These are phyloP conservation scores for Aspidapion aeneum DNA, from an alignment of 2,888 invertebrate genomes.

Conservation along the genomic window DNA sequence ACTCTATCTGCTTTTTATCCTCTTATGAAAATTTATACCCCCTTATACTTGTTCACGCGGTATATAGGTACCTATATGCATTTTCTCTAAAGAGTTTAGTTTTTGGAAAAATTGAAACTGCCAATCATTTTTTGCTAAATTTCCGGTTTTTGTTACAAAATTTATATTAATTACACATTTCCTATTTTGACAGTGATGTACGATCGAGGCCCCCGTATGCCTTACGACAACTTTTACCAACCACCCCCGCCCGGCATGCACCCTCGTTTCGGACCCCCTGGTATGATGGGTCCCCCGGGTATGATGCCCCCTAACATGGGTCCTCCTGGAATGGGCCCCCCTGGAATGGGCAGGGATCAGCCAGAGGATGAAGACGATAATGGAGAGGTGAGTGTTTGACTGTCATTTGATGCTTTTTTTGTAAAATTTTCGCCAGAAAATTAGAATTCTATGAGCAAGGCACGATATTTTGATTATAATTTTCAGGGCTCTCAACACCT, in stretches of 20 bases:
- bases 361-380: conserved; percentile 53
- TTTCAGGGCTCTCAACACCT: too few relatives aligned
- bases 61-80: too few relatives aligned
- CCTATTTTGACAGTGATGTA: conserved; percentile 2
- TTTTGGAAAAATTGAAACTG: too few relatives aligned
- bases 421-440: too few relatives aligned
- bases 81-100: too few relatives aligned
- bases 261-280: background rate
- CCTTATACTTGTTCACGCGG: too few relatives aligned
- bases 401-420: background rate
- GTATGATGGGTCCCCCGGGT: too few relatives aligned
- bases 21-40: too few relatives aligned
- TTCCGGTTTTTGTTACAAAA: too few relatives aligned
- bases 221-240: background rate
- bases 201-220: background rate
- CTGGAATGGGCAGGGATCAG: conserved; percentile 6
- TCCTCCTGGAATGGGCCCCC: conserved; percentile 10
- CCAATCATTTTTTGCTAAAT: too few relatives aligned
- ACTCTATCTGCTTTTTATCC: too few relatives aligned
- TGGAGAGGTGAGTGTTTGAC: conserved; percentile 42
- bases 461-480: background rate
- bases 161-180: too few relatives aligned
- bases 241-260: conserved; percentile 7
- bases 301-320: background rate
- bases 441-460: background rate